Conservation (phyloP, 1,140 invertebrate species). For the Macrocentrus cingulum region DNA sequence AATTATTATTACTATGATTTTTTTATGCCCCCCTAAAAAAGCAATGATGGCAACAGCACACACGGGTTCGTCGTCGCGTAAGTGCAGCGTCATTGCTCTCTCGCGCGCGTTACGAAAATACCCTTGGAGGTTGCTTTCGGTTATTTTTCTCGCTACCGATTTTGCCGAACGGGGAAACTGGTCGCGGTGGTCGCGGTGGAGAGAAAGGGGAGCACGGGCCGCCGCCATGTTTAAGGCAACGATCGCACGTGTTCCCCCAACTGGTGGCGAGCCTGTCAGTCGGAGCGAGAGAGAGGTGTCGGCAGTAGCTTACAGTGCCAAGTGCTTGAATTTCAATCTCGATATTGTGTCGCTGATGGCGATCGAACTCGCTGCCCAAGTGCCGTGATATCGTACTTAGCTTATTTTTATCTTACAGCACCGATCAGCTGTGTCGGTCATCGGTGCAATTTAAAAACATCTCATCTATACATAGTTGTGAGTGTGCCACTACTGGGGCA, state of each 20-base stretch:
- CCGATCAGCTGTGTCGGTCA: conserved; percentile 19
- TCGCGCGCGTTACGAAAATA: too few species aligned
- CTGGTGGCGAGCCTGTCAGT: conserved; percentile 12
- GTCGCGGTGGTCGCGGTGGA: not conserved
- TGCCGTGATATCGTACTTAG: too few species aligned
- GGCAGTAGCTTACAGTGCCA: conserved; percentile 19
- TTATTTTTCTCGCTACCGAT: too few species aligned
- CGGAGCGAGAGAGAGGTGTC: conserved; percentile 17
- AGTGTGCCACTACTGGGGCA: too few species aligned
- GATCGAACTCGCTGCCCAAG: too few species aligned
- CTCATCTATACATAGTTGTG: not conserved
- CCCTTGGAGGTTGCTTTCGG: too few species aligned
- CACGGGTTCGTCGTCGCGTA: too few species aligned
- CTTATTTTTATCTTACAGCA: too few species aligned
- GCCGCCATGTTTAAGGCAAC: conserved; percentile 23
- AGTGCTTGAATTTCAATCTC: conserved; percentile 16
- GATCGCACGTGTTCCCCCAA: conserved; percentile 26
- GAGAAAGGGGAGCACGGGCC: conserved; percentile 7
- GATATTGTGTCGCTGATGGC: not conserved
- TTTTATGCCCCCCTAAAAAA: conserved; percentile 6
- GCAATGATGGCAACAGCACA: too few species aligned
- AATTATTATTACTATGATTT: not conserved
- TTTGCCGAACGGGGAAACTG: conserved; percentile 1
- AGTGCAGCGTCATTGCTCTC: too few species aligned
- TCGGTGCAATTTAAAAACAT: not conserved